Percentiles rank a stretch among this genome's conserved stretches.
phyloP scores from a whole-genome alignment of 2,888 invertebrate genomes.

The Pollenia amentaria region DNA sequence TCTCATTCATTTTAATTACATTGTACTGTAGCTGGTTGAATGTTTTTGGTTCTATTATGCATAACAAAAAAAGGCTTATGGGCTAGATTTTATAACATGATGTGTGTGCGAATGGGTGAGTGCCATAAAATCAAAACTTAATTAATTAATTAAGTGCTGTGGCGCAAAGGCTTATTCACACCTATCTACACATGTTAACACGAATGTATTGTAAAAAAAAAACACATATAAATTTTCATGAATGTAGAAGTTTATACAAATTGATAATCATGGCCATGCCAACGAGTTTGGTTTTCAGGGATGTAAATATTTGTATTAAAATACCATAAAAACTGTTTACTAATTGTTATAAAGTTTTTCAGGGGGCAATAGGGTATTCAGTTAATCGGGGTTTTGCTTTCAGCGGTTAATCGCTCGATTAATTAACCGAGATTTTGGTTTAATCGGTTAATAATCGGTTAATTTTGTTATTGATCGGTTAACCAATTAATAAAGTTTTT shows the following conservation, averaged over 20 bases:
- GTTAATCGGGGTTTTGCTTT: too few relatives aligned
- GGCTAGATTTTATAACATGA: background rate
- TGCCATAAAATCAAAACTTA: conserved; percentile 21
- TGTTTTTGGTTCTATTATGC: too few relatives aligned
- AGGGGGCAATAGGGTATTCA: too few relatives aligned
- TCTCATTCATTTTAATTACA: too few relatives aligned
- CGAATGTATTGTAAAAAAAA: background rate
- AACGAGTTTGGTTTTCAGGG: conserved; percentile 22
- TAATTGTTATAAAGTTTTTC: too few relatives aligned
- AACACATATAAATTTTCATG: background rate
- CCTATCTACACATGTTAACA: background rate
- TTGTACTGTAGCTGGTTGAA: too few relatives aligned
- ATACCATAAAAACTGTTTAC: background rate
- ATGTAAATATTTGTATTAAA: conserved; percentile 34
- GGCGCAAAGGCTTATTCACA: too few relatives aligned
- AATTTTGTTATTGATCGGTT: too few relatives aligned
- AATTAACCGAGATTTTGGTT: too few relatives aligned
- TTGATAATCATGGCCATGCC: background rate
- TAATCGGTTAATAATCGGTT: too few relatives aligned
- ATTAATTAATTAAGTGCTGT: conserved; percentile 11
- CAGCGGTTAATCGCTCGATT: too few relatives aligned
- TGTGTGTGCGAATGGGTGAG: background rate
- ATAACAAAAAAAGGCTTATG: background rate
- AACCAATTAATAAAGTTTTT: too few relatives aligned
- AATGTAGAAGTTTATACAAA: background rate